Percentiles rank a stretch among this genome's conserved stretches.
phyloP scores from a whole-genome alignment of 2,113 vertebrate species.

The Gobio gobio region DNA sequence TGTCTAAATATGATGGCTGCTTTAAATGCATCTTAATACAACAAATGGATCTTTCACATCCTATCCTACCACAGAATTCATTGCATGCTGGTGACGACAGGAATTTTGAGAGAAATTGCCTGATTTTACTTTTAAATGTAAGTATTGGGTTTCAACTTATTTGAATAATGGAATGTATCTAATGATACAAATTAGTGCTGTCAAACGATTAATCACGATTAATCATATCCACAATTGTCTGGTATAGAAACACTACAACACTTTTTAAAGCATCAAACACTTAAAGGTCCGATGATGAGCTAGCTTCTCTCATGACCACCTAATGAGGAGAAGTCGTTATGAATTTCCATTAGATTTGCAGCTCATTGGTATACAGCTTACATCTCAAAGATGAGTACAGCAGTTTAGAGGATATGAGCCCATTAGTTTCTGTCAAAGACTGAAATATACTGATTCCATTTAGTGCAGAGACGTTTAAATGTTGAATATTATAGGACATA shows the following conservation, averaged over 20 bases:
- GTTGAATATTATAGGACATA: not conserved
- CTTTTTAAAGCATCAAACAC: not conserved
- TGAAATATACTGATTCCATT: constrained; percentile 17
- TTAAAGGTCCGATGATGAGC: not conserved
- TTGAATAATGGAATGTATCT: too few species aligned
- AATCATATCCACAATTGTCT: too few species aligned
- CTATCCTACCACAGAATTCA: too few species aligned
- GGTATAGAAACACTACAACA: not conserved
- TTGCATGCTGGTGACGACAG: too few species aligned
- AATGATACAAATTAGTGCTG: too few species aligned
- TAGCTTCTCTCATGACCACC: not conserved
- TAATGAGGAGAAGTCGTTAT: not conserved
- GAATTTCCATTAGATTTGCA: not conserved
- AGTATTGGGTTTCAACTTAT: too few species aligned
- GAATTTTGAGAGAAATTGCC: too few species aligned
- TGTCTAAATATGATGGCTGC: too few species aligned
- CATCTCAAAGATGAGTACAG: constrained; percentile 17
- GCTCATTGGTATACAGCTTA: constrained; percentile 20
- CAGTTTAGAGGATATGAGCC: constrained; percentile 10
- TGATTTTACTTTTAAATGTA: too few species aligned
- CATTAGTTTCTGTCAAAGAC: constrained; percentile 19
- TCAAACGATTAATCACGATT: too few species aligned
- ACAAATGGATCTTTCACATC: too few species aligned
- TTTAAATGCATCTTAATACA: too few species aligned
- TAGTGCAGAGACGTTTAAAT: constrained; percentile 7